These are phyloP conservation scores for Magallana gigas DNA, from an alignment of 1,140 invertebrate species.

Conservation along the genomic window DNA sequence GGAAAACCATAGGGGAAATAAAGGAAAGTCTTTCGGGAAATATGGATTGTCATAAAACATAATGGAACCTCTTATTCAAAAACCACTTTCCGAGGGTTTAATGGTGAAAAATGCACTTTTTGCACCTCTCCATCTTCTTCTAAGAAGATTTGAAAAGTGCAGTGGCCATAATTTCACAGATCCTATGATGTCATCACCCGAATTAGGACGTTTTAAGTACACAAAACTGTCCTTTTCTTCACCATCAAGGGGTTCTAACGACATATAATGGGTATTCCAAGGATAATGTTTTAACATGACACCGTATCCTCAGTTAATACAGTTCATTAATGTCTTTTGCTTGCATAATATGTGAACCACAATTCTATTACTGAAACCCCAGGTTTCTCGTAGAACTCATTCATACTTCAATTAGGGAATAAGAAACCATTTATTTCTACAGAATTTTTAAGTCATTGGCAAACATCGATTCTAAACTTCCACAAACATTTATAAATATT, in stretches of 20 bases:
- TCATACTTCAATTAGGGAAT: too few species aligned
- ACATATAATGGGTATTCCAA: background rate
- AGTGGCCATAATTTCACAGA: background rate
- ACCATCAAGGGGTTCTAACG: background rate
- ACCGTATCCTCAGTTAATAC: background rate
- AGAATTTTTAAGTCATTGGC: too few species aligned
- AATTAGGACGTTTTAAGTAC: background rate
- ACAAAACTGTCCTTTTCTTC: background rate
- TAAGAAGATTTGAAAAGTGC: background rate
- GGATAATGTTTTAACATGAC: background rate
- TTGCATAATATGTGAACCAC: background rate
- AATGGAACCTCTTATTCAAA: background rate
- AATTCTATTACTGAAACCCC: background rate
- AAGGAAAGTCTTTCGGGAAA: background rate
- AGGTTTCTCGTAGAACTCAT: background rate
- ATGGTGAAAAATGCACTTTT: background rate
- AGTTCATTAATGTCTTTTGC: background rate
- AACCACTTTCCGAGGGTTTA: background rate
- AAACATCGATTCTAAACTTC: too few species aligned
- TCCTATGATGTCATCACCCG: background rate
- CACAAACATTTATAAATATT: too few species aligned
- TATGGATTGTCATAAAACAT: background rate
- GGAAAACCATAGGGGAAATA: background rate
- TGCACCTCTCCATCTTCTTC: background rate
- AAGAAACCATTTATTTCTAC: too few species aligned